These are phyloP conservation scores for Ericerus pela DNA, from an alignment of 1,140 invertebrate species.

Conservation along the genomic window DNA sequence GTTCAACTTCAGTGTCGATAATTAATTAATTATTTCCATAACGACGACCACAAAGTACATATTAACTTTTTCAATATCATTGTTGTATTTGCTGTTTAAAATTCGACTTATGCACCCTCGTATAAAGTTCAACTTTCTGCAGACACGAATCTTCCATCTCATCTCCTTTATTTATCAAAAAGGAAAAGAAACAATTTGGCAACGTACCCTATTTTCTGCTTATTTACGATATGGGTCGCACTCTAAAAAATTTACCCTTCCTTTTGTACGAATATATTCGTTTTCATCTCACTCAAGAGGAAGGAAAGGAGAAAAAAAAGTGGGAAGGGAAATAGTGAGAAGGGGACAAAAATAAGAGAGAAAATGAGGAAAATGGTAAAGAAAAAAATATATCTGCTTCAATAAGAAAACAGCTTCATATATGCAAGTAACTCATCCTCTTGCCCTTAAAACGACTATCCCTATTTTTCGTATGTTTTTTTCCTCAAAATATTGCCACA, in stretches of 20 bases:
- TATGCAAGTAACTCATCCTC: conserved; percentile 7
- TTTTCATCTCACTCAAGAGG: background rate
- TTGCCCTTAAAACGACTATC: conserved; percentile 6
- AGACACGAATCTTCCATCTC: background rate
- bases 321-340: too few relatives aligned
- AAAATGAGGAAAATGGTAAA: too few relatives aligned
- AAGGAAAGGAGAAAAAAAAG: too few relatives aligned
- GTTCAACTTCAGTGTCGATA: too few relatives aligned
- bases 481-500: background rate
- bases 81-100: too few relatives aligned
- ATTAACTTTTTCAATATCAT: too few relatives aligned
- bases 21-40: too few relatives aligned
- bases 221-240: conserved; percentile 10
- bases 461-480: conserved; percentile 4
- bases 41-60: too few relatives aligned
- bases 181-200: conserved; percentile 6
- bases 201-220: conserved; percentile 11
- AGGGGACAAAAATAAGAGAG: too few relatives aligned
- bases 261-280: background rate
- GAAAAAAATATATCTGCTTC: background rate
- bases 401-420: conserved; percentile 12
- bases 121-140: too few relatives aligned
- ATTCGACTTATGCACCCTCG: too few relatives aligned
- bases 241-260: conserved; percentile 2
- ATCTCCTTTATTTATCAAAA: conserved; percentile 3